Evolutionary conservation across 2,797 vertebrate species (phyloP).

Genomic region (Hemitrygon akajei): DNA sequence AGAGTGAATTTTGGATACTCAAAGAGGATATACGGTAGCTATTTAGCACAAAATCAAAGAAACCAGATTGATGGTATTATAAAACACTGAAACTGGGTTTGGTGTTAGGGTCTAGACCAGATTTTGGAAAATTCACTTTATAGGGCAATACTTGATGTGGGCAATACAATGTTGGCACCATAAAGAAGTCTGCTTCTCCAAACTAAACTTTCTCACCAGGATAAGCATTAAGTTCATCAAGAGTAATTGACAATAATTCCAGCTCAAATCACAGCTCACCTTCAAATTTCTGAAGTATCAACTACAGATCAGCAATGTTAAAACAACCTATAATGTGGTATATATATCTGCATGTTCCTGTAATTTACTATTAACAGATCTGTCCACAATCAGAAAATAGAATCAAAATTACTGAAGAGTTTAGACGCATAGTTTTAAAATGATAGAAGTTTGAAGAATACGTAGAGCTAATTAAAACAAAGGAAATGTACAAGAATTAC

Average conservation of each 20-base stretch:
- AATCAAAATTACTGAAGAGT: not conserved
- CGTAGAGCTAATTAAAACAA: not conserved
- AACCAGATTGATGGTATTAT: not conserved
- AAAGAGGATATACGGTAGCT: not conserved
- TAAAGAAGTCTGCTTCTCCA: not conserved
- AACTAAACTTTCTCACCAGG: not conserved
- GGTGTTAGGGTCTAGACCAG: not conserved
- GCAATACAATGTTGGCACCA: not conserved
- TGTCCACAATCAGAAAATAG: not conserved
- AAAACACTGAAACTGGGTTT: not conserved
- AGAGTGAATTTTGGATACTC: not conserved
- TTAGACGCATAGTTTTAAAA: not conserved
- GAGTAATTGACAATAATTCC: not conserved
- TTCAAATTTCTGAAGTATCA: not conserved
- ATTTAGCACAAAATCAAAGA: not conserved
- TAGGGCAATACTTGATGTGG: not conserved
- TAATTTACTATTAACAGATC: not conserved
- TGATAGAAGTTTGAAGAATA: not conserved
- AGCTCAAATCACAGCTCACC: not conserved
- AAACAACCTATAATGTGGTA: not conserved
- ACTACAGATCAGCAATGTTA: not conserved
- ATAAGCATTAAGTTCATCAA: not conserved
- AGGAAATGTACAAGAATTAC: not conserved
- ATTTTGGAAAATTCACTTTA: not conserved
- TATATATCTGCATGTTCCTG: not conserved